These are phyloP conservation scores for Vidua chalybeata DNA, from an alignment of 2,113 vertebrate genomes.

Conservation along the genomic window DNA sequence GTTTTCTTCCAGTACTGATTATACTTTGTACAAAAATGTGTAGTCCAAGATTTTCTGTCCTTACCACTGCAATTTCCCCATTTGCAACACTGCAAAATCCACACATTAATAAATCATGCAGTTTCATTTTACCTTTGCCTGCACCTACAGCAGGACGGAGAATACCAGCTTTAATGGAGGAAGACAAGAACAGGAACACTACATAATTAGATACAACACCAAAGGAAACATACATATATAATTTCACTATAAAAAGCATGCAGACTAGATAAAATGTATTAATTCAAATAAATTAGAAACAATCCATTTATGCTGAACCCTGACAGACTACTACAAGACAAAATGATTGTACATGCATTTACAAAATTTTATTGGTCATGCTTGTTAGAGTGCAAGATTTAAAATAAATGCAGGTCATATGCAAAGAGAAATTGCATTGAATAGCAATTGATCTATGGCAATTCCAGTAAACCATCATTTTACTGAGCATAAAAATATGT, in stretches of 20 bases:
- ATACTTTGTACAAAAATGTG: background rate
- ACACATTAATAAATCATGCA: slow-evolving; percentile 79
- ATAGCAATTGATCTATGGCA: background rate
- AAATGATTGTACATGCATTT: slow-evolving; percentile 38
- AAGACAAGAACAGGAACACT: slow-evolving; percentile 81
- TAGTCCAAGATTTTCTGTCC: slow-evolving; percentile 41
- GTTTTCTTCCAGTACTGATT: background rate
- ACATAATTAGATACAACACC: slow-evolving; percentile 76
- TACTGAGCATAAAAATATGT: background rate
- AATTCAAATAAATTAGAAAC: slow-evolving; percentile 30
- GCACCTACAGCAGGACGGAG: slow-evolving; percentile 84
- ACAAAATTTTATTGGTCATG: slow-evolving; percentile 15
- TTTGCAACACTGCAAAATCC: slow-evolving; percentile 71
- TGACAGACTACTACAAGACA: slow-evolving; percentile 11
- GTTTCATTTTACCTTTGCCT: slow-evolving; percentile 89
- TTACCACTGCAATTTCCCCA: slow-evolving; percentile 72
- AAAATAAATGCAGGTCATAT: background rate
- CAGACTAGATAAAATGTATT: slow-evolving; percentile 46
- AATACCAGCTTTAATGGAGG: slow-evolving; percentile 81
- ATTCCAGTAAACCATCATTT: background rate
- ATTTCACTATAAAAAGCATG: slow-evolving; percentile 69
- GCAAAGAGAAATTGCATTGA: background rate
- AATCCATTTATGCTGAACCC: background rate
- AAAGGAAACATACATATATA: slow-evolving; percentile 35
- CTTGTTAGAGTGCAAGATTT: background rate